A percentile compares a stretch with the other conserved stretches of the same genome.
These are phyloP conservation scores for Protophormia terraenovae DNA, from an alignment of 2,888 invertebrate species.

Conservation along the genomic window DNA sequence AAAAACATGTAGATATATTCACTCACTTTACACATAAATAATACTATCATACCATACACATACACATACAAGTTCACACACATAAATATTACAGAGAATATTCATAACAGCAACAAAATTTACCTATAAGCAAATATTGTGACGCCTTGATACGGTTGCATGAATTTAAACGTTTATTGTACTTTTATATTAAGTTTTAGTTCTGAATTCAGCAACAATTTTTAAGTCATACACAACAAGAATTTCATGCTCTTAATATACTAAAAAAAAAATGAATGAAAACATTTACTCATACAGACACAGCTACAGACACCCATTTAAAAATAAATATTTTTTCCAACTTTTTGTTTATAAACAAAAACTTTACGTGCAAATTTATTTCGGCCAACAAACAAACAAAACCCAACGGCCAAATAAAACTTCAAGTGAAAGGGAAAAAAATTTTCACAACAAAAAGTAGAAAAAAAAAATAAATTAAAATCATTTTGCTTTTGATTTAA, in stretches of 20 bases:
- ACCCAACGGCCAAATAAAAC: neutral
- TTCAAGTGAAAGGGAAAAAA: neutral
- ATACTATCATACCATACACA: neutral
- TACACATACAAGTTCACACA: neutral
- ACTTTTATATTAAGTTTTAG: neutral
- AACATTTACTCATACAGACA: neutral
- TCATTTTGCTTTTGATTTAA: neutral
- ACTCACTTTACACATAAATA: neutral
- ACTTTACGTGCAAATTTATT: neutral
- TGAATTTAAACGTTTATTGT: conserved; percentile 9
- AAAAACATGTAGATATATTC: neutral
- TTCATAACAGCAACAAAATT: neutral
- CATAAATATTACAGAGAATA: neutral
- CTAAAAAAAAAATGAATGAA: too few species aligned
- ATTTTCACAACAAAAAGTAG: neutral
- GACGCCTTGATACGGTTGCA: neutral
- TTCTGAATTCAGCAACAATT: neutral
- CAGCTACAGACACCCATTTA: neutral
- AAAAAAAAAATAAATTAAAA: neutral
- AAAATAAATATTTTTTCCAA: neutral
- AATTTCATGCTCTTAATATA: too few species aligned
- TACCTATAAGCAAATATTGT: conserved; percentile 14
- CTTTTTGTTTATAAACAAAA: neutral
- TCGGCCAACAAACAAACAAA: conserved; percentile 12
- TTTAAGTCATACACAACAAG: too few species aligned